phyloP scores from a whole-genome alignment of 2,888 invertebrate genomes.

The Acronicta alni region DNA sequence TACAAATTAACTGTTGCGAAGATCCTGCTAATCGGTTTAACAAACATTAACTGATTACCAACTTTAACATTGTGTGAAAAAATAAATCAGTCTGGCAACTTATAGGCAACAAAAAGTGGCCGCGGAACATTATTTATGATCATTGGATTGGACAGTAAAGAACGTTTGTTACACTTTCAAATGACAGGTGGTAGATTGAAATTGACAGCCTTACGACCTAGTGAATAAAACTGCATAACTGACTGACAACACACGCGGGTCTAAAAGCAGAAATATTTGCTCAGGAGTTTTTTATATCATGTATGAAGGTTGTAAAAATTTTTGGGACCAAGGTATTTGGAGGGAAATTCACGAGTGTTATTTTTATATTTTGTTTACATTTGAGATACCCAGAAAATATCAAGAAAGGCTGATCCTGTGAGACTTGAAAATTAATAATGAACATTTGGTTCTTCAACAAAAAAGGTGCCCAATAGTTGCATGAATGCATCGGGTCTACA shows the following conservation, averaged over 20 bases:
- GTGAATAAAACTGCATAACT: no score
- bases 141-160: conserved; percentile 24
- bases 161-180: conserved; percentile 1
- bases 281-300: no score
- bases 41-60: conserved; percentile 45
- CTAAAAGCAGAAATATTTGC: no score
- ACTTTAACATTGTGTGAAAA: conserved; percentile 19
- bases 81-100: conserved; percentile 11
- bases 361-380: no score
- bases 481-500: background rate
- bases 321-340: no score
- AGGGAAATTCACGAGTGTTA: no score
- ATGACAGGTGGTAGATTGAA: conserved; percentile 25
- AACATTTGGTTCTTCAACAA: conserved; percentile 1
- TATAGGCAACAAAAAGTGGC: conserved; percentile 29
- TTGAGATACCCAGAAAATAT: no score
- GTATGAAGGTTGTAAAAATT: no score
- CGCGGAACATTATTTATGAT: conserved; percentile 5
- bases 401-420: no score
- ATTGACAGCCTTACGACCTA: background rate
- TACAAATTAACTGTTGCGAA: conserved; percentile 32
- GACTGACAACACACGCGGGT: no score
- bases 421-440: no score
- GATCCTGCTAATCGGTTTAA: conserved; percentile 48
- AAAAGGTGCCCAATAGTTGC: conserved; percentile 12